phyloP scores from a whole-genome alignment of 1,140 invertebrate genomes.

The Phenacoccus solenopsis region DNA sequence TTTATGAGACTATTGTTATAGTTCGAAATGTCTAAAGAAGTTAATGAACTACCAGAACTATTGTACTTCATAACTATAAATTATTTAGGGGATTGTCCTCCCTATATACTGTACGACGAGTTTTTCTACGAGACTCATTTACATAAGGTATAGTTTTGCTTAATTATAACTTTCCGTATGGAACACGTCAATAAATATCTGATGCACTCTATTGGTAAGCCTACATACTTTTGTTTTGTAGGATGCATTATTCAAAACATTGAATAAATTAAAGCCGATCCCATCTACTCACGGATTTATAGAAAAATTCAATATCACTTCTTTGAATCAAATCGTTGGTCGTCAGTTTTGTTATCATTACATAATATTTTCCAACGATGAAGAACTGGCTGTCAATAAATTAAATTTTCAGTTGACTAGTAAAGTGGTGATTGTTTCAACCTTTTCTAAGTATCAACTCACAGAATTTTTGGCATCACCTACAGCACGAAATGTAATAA shows the following conservation, averaged over 20 bases:
- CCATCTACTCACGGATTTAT: background rate
- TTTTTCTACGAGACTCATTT: background rate
- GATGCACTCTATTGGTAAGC: too few relatives aligned
- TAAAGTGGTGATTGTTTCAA: constrained; percentile 46
- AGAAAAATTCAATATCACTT: background rate
- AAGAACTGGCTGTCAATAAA: background rate
- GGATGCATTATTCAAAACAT: background rate
- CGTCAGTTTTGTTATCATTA: background rate
- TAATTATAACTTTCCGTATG: too few relatives aligned
- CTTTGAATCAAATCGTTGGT: background rate
- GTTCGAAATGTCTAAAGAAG: background rate
- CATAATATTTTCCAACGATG: background rate
- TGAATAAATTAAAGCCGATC: background rate
- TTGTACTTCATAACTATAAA: background rate
- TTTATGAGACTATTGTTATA: too few relatives aligned
- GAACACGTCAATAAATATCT: too few relatives aligned
- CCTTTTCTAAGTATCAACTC: constrained; percentile 54
- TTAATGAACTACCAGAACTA: background rate
- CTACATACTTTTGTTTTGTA: background rate
- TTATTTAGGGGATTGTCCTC: background rate
- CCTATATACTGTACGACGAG: background rate
- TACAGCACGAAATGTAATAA: constrained; percentile 45
- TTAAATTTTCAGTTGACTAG: background rate
- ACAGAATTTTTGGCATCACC: constrained; percentile 47
- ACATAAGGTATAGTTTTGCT: background rate